Evolutionary conservation across 2,113 vertebrate genomes (phyloP).

Genomic region (Pantherophis guttatus): DNA sequence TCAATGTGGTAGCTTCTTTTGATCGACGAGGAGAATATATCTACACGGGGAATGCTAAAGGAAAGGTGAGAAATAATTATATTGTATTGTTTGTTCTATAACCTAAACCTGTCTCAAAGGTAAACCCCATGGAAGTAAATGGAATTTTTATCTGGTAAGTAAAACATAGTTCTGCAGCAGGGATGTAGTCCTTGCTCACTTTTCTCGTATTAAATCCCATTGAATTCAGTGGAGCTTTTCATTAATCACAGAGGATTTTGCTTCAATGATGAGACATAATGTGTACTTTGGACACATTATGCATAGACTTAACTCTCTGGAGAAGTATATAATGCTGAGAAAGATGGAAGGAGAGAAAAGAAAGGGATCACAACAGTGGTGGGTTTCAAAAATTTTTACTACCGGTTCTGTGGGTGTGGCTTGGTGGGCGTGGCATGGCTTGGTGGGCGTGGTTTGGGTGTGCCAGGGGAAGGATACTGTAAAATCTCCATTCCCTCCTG

Average conservation of each 20-base stretch:
- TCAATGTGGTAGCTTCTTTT: slow-evolving; percentile 97
- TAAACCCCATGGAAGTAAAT: not conserved
- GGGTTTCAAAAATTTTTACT: too few species aligned
- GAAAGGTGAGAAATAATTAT: slow-evolving; percentile 81
- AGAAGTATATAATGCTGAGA: not conserved
- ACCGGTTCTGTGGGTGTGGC: too few species aligned
- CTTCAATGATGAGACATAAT: not conserved
- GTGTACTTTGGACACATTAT: not conserved
- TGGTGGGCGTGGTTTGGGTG: too few species aligned
- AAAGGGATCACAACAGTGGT: not conserved
- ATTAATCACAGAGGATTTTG: not conserved
- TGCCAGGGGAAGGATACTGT: too few species aligned
- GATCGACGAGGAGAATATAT: slow-evolving; percentile 95
- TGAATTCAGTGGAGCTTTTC: not conserved
- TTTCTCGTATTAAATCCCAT: not conserved
- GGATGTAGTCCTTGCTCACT: not conserved
- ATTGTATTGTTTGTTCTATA: not conserved
- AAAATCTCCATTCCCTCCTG: too few species aligned
- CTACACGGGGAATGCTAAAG: slow-evolving; percentile 97
- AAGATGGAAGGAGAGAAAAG: not conserved
- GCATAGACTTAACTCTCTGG: not conserved
- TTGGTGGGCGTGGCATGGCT: too few species aligned
- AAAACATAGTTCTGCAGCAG: too few species aligned
- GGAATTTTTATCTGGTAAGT: not conserved
- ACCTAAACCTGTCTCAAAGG: not conserved